phyloP scores from a whole-genome alignment of 2,888 invertebrate species.

The Protonemura montana region DNA sequence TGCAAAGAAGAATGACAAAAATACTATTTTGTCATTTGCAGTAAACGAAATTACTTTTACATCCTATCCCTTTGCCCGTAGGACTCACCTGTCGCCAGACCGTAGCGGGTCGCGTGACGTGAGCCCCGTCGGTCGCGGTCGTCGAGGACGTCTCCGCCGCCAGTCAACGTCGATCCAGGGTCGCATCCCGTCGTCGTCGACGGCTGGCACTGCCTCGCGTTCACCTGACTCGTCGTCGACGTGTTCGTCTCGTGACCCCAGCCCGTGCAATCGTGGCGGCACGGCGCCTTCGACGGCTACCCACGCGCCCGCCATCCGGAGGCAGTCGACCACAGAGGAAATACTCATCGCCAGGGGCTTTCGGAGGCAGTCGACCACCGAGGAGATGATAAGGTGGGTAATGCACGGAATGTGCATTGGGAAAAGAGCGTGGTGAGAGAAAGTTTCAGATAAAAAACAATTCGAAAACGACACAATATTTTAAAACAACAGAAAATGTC shows the following conservation, averaged over 20 bases:
- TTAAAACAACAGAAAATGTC: too few species aligned
- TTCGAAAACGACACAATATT: too few species aligned
- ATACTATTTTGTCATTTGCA: too few species aligned
- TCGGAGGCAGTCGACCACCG: conserved; percentile 87
- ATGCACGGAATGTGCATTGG: neutral
- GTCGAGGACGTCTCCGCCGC: conserved; percentile 73
- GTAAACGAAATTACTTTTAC: too few species aligned
- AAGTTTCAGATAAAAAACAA: too few species aligned
- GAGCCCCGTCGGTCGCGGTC: conserved; percentile 76
- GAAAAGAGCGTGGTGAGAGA: neutral
- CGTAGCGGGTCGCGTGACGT: conserved; percentile 76
- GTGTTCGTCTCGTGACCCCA: conserved; percentile 86
- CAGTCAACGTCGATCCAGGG: conserved; percentile 82
- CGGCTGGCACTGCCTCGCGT: conserved; percentile 58
- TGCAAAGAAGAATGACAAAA: too few species aligned
- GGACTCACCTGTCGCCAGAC: conserved; percentile 74
- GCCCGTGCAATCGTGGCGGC: conserved; percentile 72
- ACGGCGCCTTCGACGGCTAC: conserved; percentile 57
- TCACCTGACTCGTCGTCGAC: conserved; percentile 66
- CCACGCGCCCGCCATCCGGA: conserved; percentile 77
- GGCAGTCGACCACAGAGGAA: conserved; percentile 91
- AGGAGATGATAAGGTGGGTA: conserved; percentile 78
- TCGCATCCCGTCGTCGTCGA: conserved; percentile 53
- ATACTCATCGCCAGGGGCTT: conserved; percentile 90
- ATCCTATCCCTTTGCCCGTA: neutral